These are phyloP conservation scores for Phylloscopus trochilus DNA, from an alignment of 2,113 vertebrate genomes.

Conservation along the genomic window DNA sequence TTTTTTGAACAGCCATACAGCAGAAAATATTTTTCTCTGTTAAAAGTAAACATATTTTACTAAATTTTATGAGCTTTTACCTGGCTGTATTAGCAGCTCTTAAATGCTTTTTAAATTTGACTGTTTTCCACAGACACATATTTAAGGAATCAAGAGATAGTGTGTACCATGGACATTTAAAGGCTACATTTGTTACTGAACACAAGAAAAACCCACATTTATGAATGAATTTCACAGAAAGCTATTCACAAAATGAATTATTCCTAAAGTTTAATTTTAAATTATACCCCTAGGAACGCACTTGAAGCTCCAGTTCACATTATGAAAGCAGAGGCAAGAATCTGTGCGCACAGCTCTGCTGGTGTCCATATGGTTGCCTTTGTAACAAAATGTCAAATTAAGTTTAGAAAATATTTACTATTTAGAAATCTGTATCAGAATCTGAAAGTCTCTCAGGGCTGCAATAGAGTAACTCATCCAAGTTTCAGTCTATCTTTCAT, in stretches of 20 bases:
- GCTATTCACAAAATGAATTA: not conserved
- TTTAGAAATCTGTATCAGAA: not conserved
- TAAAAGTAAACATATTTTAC: not conserved
- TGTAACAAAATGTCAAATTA: not conserved
- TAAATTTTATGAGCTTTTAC: not conserved
- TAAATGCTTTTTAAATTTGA: not conserved
- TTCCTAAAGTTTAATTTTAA: not conserved
- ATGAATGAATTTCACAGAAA: not conserved
- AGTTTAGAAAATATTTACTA: constrained; percentile 10
- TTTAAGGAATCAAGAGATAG: not conserved
- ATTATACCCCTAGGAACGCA: not conserved
- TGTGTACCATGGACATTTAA: not conserved
- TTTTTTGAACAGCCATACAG: not conserved
- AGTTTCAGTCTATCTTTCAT: not conserved
- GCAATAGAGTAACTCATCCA: not conserved
- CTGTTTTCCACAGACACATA: not conserved
- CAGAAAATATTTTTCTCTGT: not conserved
- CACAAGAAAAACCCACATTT: not conserved
- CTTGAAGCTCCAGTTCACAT: not conserved
- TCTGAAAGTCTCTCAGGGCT: not conserved
- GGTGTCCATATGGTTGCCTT: not conserved
- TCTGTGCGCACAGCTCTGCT: not conserved
- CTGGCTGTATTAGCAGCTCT: not conserved
- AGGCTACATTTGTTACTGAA: not conserved
- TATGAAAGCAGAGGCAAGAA: not conserved